These are phyloP conservation scores for Stichodactyla mertensii DNA, from an alignment of 64 coral and sea anemone genomes.

Conservation along the genomic window DNA sequence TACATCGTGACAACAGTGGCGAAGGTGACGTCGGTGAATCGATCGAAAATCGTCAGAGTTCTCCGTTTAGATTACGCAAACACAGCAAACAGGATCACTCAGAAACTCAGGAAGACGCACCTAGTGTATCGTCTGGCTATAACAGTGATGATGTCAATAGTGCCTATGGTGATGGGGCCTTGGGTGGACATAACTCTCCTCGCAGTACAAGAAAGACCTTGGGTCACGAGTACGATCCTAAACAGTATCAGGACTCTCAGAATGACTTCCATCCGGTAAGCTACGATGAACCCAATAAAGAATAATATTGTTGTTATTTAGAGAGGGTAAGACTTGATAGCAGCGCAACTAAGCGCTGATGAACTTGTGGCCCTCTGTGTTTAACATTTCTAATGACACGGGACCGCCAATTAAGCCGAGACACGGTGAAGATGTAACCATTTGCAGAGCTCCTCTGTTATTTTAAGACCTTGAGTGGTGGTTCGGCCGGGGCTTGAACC, in stretches of 20 bases:
- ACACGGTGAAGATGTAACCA: too few species aligned
- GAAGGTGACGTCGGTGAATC: slow-evolving; percentile 48
- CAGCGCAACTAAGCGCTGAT: too few species aligned
- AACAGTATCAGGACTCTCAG: slow-evolving; percentile 54
- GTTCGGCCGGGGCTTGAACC: too few species aligned
- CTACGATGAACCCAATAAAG: neutral
- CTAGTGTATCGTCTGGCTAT: slow-evolving; percentile 65
- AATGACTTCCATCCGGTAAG: slow-evolving; percentile 60
- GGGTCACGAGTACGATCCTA: slow-evolving; percentile 58
- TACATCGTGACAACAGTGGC: slow-evolving; percentile 25
- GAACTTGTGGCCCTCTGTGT: too few species aligned
- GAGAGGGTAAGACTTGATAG: too few species aligned
- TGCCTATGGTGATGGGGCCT: slow-evolving; percentile 9
- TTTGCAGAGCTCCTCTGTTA: too few species aligned
- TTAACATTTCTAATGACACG: too few species aligned
- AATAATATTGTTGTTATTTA: too few species aligned
- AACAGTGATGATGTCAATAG: slow-evolving; percentile 51
- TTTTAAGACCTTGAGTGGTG: too few species aligned
- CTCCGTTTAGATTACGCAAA: slow-evolving; percentile 18
- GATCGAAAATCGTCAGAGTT: slow-evolving; percentile 31
- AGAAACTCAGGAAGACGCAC: slow-evolving; percentile 36
- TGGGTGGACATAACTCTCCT: slow-evolving; percentile 5
- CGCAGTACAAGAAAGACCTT: slow-evolving; percentile 3
- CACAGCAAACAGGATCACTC: neutral
- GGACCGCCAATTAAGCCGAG: too few species aligned